A percentile compares a stretch with the other conserved stretches of the same genome.
phyloP scores from a whole-genome alignment of 1,140 invertebrate species.

The Solenopsis fugax region DNA sequence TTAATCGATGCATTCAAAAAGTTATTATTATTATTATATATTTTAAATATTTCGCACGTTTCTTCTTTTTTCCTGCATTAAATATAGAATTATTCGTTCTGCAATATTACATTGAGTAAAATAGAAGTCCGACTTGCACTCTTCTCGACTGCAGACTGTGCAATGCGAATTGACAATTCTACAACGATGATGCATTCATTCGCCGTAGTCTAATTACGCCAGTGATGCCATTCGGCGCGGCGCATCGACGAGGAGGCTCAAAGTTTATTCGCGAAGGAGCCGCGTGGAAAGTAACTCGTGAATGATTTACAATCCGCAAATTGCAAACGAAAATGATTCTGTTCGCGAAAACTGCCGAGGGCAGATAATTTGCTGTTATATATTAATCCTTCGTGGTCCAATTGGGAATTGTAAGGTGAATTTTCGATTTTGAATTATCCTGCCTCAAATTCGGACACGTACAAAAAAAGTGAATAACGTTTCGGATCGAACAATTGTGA shows the following conservation, averaged over 20 bases:
- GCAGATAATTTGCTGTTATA: too few relatives aligned
- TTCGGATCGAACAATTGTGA: too few relatives aligned
- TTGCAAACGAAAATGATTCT: neutral
- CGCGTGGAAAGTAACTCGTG: neutral
- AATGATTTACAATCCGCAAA: slow-evolving; percentile 3
- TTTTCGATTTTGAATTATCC: too few relatives aligned
- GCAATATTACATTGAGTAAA: neutral
- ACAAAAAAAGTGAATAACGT: too few relatives aligned
- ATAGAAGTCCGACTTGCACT: neutral
- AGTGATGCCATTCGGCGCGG: slow-evolving; percentile 6
- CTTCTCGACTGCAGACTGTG: neutral
- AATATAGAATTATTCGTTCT: neutral
- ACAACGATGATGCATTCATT: slow-evolving; percentile 42
- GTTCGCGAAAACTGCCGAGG: neutral
- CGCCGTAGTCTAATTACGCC: slow-evolving; percentile 39
- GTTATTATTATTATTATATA: too few relatives aligned
- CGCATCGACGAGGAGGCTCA: neutral
- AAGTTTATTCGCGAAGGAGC: slow-evolving; percentile 35
- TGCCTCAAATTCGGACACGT: too few relatives aligned
- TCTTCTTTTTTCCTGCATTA: neutral
- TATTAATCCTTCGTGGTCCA: too few relatives aligned
- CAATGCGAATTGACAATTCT: slow-evolving; percentile 5
- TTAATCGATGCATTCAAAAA: too few relatives aligned
- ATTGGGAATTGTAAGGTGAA: too few relatives aligned
- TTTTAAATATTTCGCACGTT: too few relatives aligned